Evolutionary conservation across 1,140 invertebrate genomes (phyloP), one percentile per base, ranked within the genome.

Genomic region (Gryon sp.): DNA sequence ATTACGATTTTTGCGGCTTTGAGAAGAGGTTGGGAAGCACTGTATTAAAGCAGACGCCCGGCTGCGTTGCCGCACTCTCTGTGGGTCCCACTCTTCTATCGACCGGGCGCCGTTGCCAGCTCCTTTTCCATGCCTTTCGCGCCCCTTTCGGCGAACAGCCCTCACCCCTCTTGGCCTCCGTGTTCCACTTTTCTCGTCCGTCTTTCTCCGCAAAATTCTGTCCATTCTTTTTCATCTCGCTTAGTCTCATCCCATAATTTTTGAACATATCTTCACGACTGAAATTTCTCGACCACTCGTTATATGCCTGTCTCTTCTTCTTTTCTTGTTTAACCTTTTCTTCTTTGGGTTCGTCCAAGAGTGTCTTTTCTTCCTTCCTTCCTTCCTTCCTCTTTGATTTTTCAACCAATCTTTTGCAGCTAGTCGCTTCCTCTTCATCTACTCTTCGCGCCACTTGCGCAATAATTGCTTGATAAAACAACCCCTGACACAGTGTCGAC

Each of bases 1-100:
- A 73, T 46, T 14, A 38, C 57, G 12, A 48, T 60, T 60, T 20
- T 60, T 45, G 50, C 18, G 36, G 30, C 36, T n/a, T n/a, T n/a
- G n/a, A n/a, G n/a, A 15, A 55, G 45, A 59, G 66, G 78, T 82
- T 84, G 86, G 87, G 85, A 85, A 79, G 65, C 84, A 68, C 86
- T 87, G 85, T 68, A 83, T 87, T 87, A 86, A 87, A 87, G 86
- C 86, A 87, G 87, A 88, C 86, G 80, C 73, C 62, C 82, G 75
- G 85, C 87, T 40, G 76, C 69, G 86, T 88, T 88, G 86, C 86
- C 87, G 74, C 52, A 19, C 48, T 36, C 59, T 22, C 76, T 68
- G 52, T 78, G 72, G 78, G 66, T 82, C 80, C 80, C 82, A 84
- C 83, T 84, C 85, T 82, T 80, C 84, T 88, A 88, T 88, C 87